Conservation (phyloP, 2,888 invertebrate genomes). For the Vanessa cardui region DNA sequence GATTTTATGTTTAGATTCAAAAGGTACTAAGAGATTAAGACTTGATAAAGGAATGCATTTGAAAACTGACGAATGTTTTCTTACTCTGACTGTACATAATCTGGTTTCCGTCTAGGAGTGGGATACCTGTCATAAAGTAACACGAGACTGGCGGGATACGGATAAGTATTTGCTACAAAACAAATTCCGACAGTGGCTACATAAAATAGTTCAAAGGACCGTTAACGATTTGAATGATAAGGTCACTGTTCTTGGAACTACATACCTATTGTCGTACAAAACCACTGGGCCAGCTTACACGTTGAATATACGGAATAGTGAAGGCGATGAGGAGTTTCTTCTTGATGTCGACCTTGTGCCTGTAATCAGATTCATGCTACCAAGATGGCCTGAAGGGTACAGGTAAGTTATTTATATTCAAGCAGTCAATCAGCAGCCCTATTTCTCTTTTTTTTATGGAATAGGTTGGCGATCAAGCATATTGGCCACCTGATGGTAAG, state of each 20-base stretch:
- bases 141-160: constrained; percentile 69
- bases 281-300: constrained; percentile 83
- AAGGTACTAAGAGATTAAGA: too few relatives aligned
- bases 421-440: too few relatives aligned
- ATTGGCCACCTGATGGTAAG: too few relatives aligned
- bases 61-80: too few relatives aligned
- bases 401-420: constrained; percentile 51
- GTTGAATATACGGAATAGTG: constrained; percentile 61
- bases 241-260: constrained; percentile 56
- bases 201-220: constrained; percentile 71
- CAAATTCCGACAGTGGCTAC: constrained; percentile 81
- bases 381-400: constrained; percentile 69
- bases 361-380: constrained; percentile 71
- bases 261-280: constrained; percentile 59
- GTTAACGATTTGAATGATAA: constrained; percentile 61
- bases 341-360: constrained; percentile 82
- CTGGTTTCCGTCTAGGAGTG: constrained; percentile 46
- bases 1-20: too few relatives aligned
- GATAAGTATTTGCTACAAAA: constrained; percentile 74
- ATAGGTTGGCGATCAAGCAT: too few relatives aligned
- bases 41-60: too few relatives aligned
- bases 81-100: too few relatives aligned
- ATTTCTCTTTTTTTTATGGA: too few relatives aligned
- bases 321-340: constrained; percentile 49
- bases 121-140: constrained; percentile 66